Evolutionary conservation across 2,113 vertebrate genomes (phyloP).

Genomic region (Spermophilus dauricus): DNA sequence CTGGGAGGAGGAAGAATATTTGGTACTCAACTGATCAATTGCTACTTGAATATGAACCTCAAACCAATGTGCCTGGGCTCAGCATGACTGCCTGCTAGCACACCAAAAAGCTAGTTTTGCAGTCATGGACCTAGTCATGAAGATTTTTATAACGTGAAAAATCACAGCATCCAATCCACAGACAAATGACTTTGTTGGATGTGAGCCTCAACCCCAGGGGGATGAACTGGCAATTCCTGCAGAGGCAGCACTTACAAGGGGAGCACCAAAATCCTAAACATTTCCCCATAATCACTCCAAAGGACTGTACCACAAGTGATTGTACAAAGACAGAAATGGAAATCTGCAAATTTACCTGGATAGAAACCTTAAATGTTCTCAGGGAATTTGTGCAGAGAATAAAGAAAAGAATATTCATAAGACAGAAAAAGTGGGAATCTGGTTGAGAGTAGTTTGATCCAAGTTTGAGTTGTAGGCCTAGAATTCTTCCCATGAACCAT

Average conservation of each 20-base stretch:
- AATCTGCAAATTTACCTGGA: not conserved
- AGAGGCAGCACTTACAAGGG: not conserved
- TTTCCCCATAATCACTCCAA: not conserved
- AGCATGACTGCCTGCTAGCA: not conserved
- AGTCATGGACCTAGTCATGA: not conserved
- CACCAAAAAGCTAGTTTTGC: not conserved
- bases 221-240: not conserved
- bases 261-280: not conserved
- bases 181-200: not conserved
- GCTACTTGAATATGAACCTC: not conserved
- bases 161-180: not conserved
- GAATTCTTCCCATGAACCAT: not conserved
- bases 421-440: not conserved
- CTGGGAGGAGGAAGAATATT: constrained; percentile 50
- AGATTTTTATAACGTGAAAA: too few species aligned
- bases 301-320: not conserved
- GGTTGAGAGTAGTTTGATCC: not conserved
- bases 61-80: not conserved
- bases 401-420: not conserved
- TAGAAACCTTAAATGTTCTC: not conserved
- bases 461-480: not conserved
- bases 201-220: not conserved
- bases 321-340: not conserved
- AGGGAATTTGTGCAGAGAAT: not conserved
- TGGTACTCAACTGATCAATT: constrained; percentile 22